These are phyloP conservation scores for Epistrophe grossulariae DNA, from an alignment of 2,888 invertebrate species.

Conservation along the genomic window DNA sequence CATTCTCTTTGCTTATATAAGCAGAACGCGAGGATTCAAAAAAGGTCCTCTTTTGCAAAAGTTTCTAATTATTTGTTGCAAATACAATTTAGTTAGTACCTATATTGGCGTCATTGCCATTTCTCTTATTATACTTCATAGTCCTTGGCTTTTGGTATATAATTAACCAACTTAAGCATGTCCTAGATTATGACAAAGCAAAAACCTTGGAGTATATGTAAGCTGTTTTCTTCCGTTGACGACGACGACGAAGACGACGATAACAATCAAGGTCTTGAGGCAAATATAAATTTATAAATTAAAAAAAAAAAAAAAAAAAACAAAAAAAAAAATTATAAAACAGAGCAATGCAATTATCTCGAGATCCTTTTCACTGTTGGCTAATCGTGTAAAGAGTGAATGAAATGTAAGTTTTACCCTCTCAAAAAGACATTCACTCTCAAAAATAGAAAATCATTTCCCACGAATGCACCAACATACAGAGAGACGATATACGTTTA, in stretches of 20 bases:
- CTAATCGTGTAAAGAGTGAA: slow-evolving; percentile 58
- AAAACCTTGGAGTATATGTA: slow-evolving; percentile 4
- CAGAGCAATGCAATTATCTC: slow-evolving; percentile 49
- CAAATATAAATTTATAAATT: slow-evolving; percentile 46
- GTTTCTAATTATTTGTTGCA: slow-evolving; percentile 69
- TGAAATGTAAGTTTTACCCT: slow-evolving; percentile 47
- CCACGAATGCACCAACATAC: slow-evolving; percentile 47
- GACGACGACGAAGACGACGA: background rate
- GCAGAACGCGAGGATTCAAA: slow-evolving; percentile 13
- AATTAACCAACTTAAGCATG: slow-evolving; percentile 58
- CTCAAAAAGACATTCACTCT: slow-evolving; percentile 28
- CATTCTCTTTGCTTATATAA: background rate
- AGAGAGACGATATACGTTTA: slow-evolving; percentile 10
- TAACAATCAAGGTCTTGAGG: slow-evolving; percentile 39
- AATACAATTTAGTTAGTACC: slow-evolving; percentile 15
- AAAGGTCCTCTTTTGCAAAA: slow-evolving; percentile 64
- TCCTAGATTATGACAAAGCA: slow-evolving; percentile 40
- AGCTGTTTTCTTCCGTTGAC: slow-evolving; percentile 9
- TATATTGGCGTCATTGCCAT: slow-evolving; percentile 19
- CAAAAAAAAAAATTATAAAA: slow-evolving; percentile 8
- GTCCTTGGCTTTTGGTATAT: slow-evolving; percentile 48
- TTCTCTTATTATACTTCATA: slow-evolving; percentile 35
- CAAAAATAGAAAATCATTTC: slow-evolving; percentile 1
- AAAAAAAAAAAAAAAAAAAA: background rate
- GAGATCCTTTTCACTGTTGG: slow-evolving; percentile 38